These are phyloP conservation scores for Drosophila lacteicornis DNA, from an alignment of 1,140 invertebrate genomes.

Conservation along the genomic window DNA sequence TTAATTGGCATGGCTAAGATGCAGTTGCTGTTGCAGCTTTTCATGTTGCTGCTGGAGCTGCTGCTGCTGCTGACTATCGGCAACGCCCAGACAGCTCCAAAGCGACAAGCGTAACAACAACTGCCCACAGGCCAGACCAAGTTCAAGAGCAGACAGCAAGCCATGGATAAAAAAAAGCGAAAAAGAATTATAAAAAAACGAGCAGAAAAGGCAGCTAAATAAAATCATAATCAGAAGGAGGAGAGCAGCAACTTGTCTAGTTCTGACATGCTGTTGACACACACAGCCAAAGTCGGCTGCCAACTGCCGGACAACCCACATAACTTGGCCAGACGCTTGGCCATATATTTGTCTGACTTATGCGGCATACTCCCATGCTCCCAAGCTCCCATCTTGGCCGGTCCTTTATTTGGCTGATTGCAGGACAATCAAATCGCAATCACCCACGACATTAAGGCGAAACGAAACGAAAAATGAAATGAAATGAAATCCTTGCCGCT, in stretches of 20 bases:
- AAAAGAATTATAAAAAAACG: constrained; percentile 3
- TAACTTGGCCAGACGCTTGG: constrained; percentile 58
- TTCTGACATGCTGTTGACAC: constrained; percentile 79
- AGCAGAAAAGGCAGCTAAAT: constrained; percentile 15
- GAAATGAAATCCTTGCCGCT: constrained; percentile 80
- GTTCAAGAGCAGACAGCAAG: constrained; percentile 37
- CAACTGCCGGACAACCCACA: constrained; percentile 69
- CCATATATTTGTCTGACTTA: constrained; percentile 51
- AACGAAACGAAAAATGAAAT: constrained; percentile 44
- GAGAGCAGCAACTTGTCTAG: constrained; percentile 58
- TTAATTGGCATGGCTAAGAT: constrained; percentile 72
- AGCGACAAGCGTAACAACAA: constrained; percentile 80
- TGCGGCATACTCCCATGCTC: background rate
- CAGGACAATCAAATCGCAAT: constrained; percentile 76
- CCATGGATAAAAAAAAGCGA: background rate
- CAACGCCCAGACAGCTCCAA: constrained; percentile 65
- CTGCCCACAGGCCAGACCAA: constrained; percentile 72
- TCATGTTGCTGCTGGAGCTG: constrained; percentile 31
- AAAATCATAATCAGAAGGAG: constrained; percentile 48
- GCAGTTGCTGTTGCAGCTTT: constrained; percentile 48
- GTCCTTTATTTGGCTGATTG: constrained; percentile 10
- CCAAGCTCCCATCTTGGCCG: too few species aligned
- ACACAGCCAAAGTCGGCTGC: constrained; percentile 68
- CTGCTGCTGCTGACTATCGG: constrained; percentile 61
- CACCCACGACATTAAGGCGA: constrained; percentile 77